A percentile compares a stretch with the other conserved stretches of the same genome.
Evolutionary conservation across 2,888 invertebrate species (phyloP).

Genomic region (Pseudococcus longispinus): DNA sequence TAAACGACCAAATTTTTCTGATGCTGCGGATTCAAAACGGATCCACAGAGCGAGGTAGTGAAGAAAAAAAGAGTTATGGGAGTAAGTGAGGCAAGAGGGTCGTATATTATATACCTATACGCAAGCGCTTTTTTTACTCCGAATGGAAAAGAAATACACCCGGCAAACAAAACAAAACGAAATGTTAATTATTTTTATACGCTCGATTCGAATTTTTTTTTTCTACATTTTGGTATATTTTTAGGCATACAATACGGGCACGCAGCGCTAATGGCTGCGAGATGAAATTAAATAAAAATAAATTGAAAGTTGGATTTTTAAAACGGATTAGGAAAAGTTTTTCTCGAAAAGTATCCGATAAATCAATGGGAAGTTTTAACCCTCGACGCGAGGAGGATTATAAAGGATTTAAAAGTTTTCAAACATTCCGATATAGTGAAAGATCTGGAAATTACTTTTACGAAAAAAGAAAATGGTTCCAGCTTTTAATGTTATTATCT

Average conservation of each 20-base stretch:
- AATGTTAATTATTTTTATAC: constrained; percentile 11
- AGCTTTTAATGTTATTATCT: constrained; percentile 54
- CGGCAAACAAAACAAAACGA: not conserved
- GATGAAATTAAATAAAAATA: constrained; percentile 51
- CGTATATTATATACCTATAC: not conserved
- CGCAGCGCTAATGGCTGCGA: not conserved
- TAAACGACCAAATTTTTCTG: not conserved
- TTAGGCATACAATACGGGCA: not conserved
- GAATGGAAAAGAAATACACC: not conserved
- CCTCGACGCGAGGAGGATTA: constrained; percentile 47
- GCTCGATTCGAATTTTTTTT: not conserved
- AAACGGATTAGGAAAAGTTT: constrained; percentile 52
- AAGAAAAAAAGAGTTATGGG: not conserved
- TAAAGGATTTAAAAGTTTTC: constrained; percentile 52
- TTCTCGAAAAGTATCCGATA: constrained; percentile 48
- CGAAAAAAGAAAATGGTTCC: constrained; percentile 49
- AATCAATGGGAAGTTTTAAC: constrained; percentile 50
- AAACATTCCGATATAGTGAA: constrained; percentile 49
- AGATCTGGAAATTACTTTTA: constrained; percentile 50
- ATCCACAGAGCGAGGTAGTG: not conserved
- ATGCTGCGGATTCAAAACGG: not conserved
- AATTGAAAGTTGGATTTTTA: constrained; percentile 51
- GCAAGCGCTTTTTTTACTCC: not conserved
- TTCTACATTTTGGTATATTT: not conserved
- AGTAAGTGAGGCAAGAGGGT: not conserved